These are phyloP conservation scores for Paramormyrops hopkinsi DNA, from an alignment of 2,797 vertebrate genomes.

Conservation along the genomic window DNA sequence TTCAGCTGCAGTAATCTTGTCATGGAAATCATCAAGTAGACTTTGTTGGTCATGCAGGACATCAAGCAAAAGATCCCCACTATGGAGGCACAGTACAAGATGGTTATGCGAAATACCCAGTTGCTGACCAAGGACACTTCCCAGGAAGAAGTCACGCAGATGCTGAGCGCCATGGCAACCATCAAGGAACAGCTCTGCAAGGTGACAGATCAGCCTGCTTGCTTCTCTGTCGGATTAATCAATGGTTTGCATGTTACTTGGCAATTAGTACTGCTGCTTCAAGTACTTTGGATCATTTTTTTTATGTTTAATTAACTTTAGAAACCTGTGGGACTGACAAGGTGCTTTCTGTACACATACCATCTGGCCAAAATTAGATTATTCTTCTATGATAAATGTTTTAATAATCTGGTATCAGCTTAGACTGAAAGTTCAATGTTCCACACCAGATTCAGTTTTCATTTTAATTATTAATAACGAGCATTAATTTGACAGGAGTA, in stretches of 20 bases:
- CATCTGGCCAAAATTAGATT: neutral
- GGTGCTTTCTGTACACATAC: neutral
- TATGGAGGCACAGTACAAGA: conserved; percentile 88
- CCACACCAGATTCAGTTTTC: neutral
- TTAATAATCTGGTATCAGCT: neutral
- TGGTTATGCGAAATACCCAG: conserved; percentile 75
- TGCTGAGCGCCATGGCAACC: conserved; percentile 70
- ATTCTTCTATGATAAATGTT: neutral
- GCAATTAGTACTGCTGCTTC: neutral
- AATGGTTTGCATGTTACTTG: neutral
- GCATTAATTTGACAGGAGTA: neutral
- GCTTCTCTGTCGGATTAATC: neutral
- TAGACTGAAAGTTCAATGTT: neutral
- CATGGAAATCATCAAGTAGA: neutral
- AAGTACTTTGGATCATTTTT: neutral
- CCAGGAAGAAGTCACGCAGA: conserved; percentile 78
- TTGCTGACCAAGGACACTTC: conserved; percentile 85
- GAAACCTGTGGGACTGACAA: neutral
- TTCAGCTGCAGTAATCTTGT: neutral
- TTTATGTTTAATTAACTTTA: neutral
- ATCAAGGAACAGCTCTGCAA: conserved; percentile 88
- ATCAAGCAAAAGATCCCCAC: conserved; percentile 83
- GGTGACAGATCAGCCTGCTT: conserved; percentile 48
- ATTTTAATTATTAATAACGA: neutral
- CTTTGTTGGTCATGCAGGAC: conserved; percentile 57